Evolutionary conservation across 2,113 vertebrate species (phyloP), one percentile per base, ranked within the genome.

Genomic region (Leiothrix lutea): DNA sequence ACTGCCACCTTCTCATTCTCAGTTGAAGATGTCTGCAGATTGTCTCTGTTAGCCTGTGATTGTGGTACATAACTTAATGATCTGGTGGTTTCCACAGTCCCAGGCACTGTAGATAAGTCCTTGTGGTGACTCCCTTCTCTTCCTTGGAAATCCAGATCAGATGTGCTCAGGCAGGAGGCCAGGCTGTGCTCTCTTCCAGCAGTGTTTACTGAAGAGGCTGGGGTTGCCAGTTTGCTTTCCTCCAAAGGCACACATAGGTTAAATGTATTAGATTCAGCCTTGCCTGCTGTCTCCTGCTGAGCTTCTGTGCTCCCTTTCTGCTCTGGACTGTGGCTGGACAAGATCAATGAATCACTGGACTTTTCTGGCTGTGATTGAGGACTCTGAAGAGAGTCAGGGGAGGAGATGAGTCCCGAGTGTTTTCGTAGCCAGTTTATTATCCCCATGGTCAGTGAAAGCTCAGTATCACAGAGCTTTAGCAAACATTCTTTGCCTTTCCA

Each of bases 401-500:
- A 94, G 8, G 96, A 90, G 9, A 93, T 28, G 2, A 96, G 53
- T 25, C 92, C 97, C 0, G 97, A 85, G 44, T 97, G 91, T 62
- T 96, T 98, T 35, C 98, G 96, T 47, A 99, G 96, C 98, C 98
- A 99, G 89, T 98, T 99, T 90, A 99, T 97, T 54, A 99, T 98
- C 15, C 98, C 98, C 98, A 99, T 99, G 72, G 98, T 98, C 87
- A 99, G 92, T 54, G 98, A 98, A 18, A 99, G 97, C 80, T 99
- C 98, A 0, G 98, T 99, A 57, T 99, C 98, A 6, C 98, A 99
- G 53, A 99, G 98, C 80, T 99, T 99, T 86, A 99, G 93, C 88
- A 99, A 96, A 64, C 98, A 99, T 71, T 99, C 98, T 88, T 98
- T 99, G 51, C 98, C 98, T 93, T 98, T 98, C 98, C 98, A 99